Evolutionary conservation across 2,888 invertebrate genomes (phyloP), one percentile per base, ranked within the genome.

Genomic region (Athripsodes cinereus): DNA sequence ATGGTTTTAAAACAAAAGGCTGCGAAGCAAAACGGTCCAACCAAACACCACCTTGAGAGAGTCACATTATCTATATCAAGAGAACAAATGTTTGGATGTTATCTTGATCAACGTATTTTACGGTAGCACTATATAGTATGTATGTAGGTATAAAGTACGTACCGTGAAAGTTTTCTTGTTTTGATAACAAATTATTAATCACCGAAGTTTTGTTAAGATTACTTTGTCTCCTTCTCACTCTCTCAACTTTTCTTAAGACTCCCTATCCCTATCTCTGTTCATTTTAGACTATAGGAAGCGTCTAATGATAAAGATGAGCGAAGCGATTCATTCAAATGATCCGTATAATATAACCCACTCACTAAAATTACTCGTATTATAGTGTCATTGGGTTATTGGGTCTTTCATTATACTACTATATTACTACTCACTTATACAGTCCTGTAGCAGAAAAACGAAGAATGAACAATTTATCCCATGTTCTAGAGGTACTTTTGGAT

Each of bases 131-230:
- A 5, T n/a, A n/a, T n/a, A n/a, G n/a, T n/a, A n/a, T n/a, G n/a
- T n/a, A n/a, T n/a, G n/a, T n/a, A n/a, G n/a, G n/a, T n/a, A n/a
- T n/a, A 21, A 44, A 10, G 10, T 26, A 26, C 26, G 5, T 26
- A 44, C 20, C 20, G 20, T 10, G 49, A 52, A 62, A 61, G 53
- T 61, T 63, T 61, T 55, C 55, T 34, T 63, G 60, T 63, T 63
- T 63, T 63, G 63, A 61, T 63, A 63, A 59, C 63, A 63, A 63
- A 63, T 63, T 61, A 63, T 63, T 61, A 63, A 63, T 63, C 63
- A 63, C 59, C 61, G 49, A 61, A 63, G 63, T 63, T 63, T 16
- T 55, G 52, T 22, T 51, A 46, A 57, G 56, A 57, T 35, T 34
- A n/a, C 21, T 34, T 52, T 40, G 22, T 46, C 44, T 40, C 8